Conservation (phyloP, 2,888 invertebrate species). For the Rapana venosa region DNA sequence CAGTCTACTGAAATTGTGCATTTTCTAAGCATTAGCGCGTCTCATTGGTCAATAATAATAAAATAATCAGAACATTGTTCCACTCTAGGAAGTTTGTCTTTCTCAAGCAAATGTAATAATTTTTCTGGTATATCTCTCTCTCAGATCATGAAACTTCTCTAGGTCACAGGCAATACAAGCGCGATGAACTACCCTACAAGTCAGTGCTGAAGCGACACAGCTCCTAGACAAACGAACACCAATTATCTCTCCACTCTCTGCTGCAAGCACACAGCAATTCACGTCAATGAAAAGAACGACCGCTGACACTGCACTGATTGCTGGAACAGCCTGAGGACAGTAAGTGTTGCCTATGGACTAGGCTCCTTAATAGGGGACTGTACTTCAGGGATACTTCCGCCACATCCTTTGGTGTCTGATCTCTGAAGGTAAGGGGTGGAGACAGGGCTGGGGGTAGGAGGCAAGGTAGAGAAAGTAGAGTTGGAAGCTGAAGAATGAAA, state of each 20-base stretch:
- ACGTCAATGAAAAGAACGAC: constrained; percentile 45
- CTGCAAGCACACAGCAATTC: constrained; percentile 45
- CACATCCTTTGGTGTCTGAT: constrained; percentile 39
- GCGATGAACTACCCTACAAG: constrained; percentile 16
- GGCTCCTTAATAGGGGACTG: constrained; percentile 45
- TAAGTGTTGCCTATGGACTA: constrained; percentile 4
- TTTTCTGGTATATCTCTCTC: not conserved
- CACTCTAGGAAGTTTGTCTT: not conserved
- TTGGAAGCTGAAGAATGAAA: not conserved
- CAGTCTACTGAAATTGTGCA: not conserved
- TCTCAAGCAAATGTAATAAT: not conserved
- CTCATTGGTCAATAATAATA: no score
- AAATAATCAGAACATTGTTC: no score
- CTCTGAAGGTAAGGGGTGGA: not conserved
- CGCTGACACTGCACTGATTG: constrained; percentile 45
- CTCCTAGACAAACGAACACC: constrained; percentile 37
- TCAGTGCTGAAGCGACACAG: constrained; percentile 8
- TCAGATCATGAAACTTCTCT: constrained; percentile 29
- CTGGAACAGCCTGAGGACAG: constrained; percentile 44
- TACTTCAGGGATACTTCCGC: constrained; percentile 46
- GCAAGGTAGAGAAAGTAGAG: not conserved
- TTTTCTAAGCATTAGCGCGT: not conserved
- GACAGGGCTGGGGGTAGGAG: not conserved
- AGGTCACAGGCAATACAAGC: not conserved
- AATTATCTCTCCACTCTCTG: constrained; percentile 31